Conservation (phyloP, 2,113 vertebrate species). For the Cheilinus undulatus region DNA sequence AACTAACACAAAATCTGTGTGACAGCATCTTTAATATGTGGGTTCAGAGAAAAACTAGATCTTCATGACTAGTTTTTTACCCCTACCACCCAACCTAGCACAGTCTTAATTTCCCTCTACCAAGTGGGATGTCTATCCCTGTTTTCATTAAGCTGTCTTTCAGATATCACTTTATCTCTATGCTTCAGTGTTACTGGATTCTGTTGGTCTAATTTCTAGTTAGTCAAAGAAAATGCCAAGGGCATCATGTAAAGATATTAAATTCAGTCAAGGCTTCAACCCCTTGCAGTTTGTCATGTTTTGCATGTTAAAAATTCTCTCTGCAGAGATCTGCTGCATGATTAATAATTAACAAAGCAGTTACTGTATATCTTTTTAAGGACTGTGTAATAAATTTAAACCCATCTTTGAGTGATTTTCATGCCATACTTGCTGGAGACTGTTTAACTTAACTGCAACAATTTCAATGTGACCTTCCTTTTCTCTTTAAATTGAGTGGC, state of each 20-base stretch:
- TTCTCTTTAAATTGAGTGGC: not conserved
- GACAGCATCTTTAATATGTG: conserved; percentile 42
- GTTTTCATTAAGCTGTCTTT: conserved; percentile 37
- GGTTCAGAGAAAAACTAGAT: conserved; percentile 22
- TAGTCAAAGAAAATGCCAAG: too few species aligned
- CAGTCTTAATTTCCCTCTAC: conserved; percentile 34
- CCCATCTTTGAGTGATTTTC: not conserved
- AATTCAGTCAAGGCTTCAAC: not conserved
- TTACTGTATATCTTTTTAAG: too few species aligned
- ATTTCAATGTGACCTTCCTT: not conserved
- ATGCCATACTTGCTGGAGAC: not conserved
- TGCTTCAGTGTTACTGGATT: conserved; percentile 10
- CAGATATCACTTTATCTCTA: conserved; percentile 27
- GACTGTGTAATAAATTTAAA: not conserved
- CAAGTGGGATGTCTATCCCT: conserved; percentile 33
- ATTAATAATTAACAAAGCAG: not conserved
- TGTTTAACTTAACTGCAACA: not conserved
- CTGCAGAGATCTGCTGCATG: not conserved
- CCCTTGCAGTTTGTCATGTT: not conserved
- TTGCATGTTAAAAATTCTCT: not conserved
- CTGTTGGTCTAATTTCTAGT: not conserved
- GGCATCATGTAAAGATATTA: too few species aligned
- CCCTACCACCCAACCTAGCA: not conserved
- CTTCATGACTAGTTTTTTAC: not conserved
- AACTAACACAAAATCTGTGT: too few species aligned